Evolutionary conservation across 1,140 invertebrate genomes (phyloP), one percentile per base, ranked within the genome.

Genomic region (Calycopis cecrops): DNA sequence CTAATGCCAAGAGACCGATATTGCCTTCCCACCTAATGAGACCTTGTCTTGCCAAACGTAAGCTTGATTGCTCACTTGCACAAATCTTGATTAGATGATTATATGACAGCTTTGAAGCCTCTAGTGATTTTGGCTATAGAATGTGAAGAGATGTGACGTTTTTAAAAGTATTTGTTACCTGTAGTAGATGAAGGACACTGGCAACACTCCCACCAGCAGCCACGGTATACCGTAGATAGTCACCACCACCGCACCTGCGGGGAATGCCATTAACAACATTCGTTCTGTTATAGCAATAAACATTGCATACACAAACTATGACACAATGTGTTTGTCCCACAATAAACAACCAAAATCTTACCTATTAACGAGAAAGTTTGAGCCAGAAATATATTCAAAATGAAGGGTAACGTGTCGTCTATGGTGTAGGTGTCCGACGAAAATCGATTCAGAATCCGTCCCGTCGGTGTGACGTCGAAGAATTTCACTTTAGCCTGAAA

Each of bases 351-450:
- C n/a, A 50, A 11, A 49, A 17, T 66, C 77, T 87, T 80, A 93
- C 94, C 95, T 42, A 94, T 50, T 4, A 97, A 77, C 1, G 92
- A 92, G 81, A 96, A 96, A 4, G 95, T 68, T 81, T 98, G 95
- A 1, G 98, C 97, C 16, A 99, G 82, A 37, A 99, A 90, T 67
- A 99, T 99, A 79, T 99, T 99, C 12, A 97, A 71, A 58, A 97
- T 96, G 73, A 99, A 99, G 0, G 98, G 98, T 33, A 99, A 87
- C 0, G 94, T 94, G 78, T 99, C 98, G 76, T 99, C 98, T 8
- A 98, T 91, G 1, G 95, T 95, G 74, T 97, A 97, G 0, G 96
- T 92, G 73, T 99, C 98, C 0, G 96, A 96, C 6, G 97, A 98
- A 76, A 99, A 98, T 65, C 98, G 90, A 83, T 99, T 99, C 7